phyloP scores from a whole-genome alignment of 1,140 invertebrate species.

The Scaptomyza hsui region DNA sequence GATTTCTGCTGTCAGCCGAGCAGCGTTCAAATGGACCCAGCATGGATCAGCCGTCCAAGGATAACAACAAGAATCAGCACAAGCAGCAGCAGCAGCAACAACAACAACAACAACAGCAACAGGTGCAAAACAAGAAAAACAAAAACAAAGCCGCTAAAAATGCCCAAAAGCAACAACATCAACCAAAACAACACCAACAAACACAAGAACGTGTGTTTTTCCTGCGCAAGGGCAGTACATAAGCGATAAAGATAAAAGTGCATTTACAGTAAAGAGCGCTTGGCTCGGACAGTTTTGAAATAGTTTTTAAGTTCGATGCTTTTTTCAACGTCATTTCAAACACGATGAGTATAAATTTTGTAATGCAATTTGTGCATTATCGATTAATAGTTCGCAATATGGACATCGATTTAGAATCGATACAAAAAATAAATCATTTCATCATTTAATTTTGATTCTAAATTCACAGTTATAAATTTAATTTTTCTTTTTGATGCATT shows the following conservation, averaged over 20 bases:
- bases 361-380: background rate
- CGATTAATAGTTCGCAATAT: slow-evolving; percentile 1
- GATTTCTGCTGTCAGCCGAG: slow-evolving; percentile 62
- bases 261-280: background rate
- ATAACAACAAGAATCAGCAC: slow-evolving; percentile 28
- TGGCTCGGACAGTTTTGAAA: background rate
- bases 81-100: slow-evolving; percentile 30
- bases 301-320: background rate
- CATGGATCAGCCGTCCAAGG: slow-evolving; percentile 11
- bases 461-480: slow-evolving; percentile 8
- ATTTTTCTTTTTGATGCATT: background rate
- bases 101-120: slow-evolving; percentile 3
- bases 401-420: background rate
- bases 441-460: slow-evolving; percentile 5
- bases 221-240: slow-evolving; percentile 32
- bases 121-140: background rate
- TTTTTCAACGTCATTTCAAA: background rate
- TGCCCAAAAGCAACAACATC: slow-evolving; percentile 21
- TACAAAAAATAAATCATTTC: background rate
- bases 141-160: slow-evolving; percentile 17
- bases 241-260: background rate
- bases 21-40: slow-evolving; percentile 32
- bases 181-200: slow-evolving; percentile 32
- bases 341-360: background rate
- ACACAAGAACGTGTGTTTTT: slow-evolving; percentile 46